Conservation (phyloP, 2,888 invertebrate species). For the Lomographa bimaculata region DNA sequence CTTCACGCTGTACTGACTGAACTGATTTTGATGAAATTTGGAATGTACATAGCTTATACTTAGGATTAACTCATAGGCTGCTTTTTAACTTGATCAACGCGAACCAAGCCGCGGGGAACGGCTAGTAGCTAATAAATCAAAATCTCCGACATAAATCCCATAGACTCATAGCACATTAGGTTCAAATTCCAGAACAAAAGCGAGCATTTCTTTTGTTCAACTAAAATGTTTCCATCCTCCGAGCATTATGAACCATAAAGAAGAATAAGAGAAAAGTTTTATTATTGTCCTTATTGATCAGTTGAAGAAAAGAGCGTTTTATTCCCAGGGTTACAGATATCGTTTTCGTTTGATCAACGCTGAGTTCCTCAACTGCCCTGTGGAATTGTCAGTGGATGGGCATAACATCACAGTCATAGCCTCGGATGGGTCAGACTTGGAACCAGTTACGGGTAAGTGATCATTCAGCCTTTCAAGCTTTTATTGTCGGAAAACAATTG, state of each 20-base stretch:
- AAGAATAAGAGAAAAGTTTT: constrained; percentile 79
- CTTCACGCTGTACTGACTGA: too few species aligned
- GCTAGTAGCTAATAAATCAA: constrained; percentile 85
- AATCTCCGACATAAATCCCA: constrained; percentile 87
- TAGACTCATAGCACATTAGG: constrained; percentile 84
- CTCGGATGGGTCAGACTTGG: constrained; percentile 87
- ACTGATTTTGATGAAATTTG: too few species aligned
- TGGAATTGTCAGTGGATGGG: constrained; percentile 88
- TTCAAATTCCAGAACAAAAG: constrained; percentile 42
- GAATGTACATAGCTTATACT: too few species aligned
- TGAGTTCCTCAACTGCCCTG: constrained; percentile 90
- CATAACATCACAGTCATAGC: constrained; percentile 87
- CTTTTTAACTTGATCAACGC: too few species aligned
- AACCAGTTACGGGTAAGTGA: constrained; percentile 83
- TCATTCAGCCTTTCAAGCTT: constrained; percentile 16
- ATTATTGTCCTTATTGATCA: constrained; percentile 8
- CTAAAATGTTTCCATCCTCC: constrained; percentile 27
- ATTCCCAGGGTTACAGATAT: constrained; percentile 83
- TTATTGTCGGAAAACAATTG: constrained; percentile 18
- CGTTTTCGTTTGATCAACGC: constrained; percentile 89
- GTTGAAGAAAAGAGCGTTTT: constrained; percentile 14
- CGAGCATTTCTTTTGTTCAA: constrained; percentile 38
- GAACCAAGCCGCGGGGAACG: too few species aligned
- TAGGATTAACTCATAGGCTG: too few species aligned
- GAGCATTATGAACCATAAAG: constrained; percentile 76